phyloP scores from a whole-genome alignment of 2,797 vertebrate genomes.

The Galagoides demidoff region DNA sequence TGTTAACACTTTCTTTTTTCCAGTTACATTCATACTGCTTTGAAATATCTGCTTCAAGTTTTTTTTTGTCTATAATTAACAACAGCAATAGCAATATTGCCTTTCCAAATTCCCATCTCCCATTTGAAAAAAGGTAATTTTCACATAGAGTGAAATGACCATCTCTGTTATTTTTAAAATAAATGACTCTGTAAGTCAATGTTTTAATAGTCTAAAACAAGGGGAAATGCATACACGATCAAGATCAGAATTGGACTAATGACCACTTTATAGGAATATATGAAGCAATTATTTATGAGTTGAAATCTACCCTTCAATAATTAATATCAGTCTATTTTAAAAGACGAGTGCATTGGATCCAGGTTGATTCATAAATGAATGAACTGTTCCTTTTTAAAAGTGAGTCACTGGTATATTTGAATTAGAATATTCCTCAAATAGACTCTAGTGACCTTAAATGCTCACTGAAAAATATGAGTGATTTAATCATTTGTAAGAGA shows the following conservation, averaged over 20 bases:
- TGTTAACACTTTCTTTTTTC: neutral
- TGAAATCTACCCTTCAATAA: slow-evolving; percentile 50
- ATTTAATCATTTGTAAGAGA: slow-evolving; percentile 80
- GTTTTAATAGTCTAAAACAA: neutral
- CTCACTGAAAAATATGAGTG: slow-evolving; percentile 73
- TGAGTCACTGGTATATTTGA: slow-evolving; percentile 69
- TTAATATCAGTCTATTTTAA: slow-evolving; percentile 33
- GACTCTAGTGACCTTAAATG: slow-evolving; percentile 71
- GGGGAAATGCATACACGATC: neutral
- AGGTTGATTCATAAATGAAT: neutral
- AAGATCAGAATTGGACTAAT: neutral
- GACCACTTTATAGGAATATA: neutral
- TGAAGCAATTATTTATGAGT: slow-evolving; percentile 42
- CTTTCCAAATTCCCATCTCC: neutral
- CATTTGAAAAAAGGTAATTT: neutral
- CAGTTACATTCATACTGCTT: neutral
- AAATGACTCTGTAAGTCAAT: neutral
- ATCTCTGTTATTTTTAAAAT: neutral
- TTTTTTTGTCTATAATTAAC: neutral
- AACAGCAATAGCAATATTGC: neutral
- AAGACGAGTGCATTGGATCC: slow-evolving; percentile 14
- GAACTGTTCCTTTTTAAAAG: slow-evolving; percentile 20
- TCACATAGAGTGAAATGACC: neutral
- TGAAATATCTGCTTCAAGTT: neutral
- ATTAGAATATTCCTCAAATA: slow-evolving; percentile 72